Evolutionary conservation across 2,797 vertebrate genomes (phyloP).

Genomic region (Sebastes elongatus): DNA sequence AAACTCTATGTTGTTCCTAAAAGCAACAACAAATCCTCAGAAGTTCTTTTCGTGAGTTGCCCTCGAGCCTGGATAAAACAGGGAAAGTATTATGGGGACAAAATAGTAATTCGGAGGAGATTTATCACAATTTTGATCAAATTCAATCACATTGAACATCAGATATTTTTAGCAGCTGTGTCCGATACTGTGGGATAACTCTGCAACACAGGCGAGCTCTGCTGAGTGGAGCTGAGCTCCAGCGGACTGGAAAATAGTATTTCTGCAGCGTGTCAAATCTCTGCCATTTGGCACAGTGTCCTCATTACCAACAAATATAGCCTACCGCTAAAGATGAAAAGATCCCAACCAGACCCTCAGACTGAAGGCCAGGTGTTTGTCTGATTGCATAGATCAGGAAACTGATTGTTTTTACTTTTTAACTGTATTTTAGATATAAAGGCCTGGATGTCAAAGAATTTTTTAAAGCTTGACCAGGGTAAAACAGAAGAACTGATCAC

Average conservation of each 20-base stretch:
- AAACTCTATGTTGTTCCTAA: conserved; percentile 12
- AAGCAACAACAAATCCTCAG: conserved; percentile 15
- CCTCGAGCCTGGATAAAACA: not conserved
- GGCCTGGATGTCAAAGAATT: too few relatives aligned
- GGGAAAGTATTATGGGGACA: not conserved
- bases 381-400: not conserved
- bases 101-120: not conserved
- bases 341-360: not conserved
- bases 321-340: conserved; percentile 11
- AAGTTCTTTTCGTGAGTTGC: not conserved
- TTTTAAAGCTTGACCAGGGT: too few relatives aligned
- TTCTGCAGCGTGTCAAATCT: conserved; percentile 31
- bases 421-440: too few relatives aligned
- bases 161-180: conserved; percentile 10
- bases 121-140: not conserved
- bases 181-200: conserved; percentile 7
- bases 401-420: not conserved
- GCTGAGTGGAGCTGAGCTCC: conserved; percentile 29
- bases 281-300: conserved; percentile 47
- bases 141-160: not conserved
- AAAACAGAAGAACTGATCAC: too few relatives aligned
- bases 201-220: conserved; percentile 5
- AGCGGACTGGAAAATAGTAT: conserved; percentile 42
- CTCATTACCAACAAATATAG: conserved; percentile 45
- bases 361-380: conserved; percentile 8